phyloP scores from a whole-genome alignment of 2,797 vertebrate species.

The Lacerta bilineata region DNA sequence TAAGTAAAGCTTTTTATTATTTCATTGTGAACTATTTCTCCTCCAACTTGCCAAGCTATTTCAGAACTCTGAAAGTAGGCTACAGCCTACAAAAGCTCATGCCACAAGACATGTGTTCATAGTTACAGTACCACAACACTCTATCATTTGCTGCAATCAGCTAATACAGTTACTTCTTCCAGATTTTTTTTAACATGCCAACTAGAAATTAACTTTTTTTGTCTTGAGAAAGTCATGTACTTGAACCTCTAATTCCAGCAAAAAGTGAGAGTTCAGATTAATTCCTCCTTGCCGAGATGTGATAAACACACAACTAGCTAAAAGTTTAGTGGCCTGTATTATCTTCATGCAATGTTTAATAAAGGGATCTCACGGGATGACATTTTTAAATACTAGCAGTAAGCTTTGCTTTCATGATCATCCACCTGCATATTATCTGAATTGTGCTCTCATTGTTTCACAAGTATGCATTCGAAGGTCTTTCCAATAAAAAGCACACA shows the following conservation, averaged over 20 bases:
- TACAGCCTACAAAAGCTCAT: neutral
- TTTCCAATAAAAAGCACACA: neutral
- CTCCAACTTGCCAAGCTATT: neutral
- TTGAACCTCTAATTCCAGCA: neutral
- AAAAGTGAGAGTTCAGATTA: neutral
- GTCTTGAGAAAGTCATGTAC: neutral
- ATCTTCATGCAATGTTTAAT: rapidly evolving
- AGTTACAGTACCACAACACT: neutral
- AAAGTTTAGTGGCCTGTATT: neutral
- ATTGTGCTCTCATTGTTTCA: neutral
- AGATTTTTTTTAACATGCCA: neutral
- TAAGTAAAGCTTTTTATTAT: neutral
- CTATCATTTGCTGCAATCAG: neutral
- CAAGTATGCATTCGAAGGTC: rapidly evolving
- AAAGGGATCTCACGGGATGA: neutral
- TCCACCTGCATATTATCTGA: rapidly evolving
- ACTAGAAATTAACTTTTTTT: neutral
- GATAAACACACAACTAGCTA: neutral
- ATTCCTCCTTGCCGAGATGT: neutral
- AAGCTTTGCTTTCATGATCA: rapidly evolving
- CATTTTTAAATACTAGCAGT: neutral
- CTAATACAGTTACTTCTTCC: neutral
- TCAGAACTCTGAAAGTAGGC: neutral
- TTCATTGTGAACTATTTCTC: neutral
- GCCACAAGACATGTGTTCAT: neutral